Base-by-base conservation (phyloP, 2,797 vertebrate species). In the Petrocephalus sullivani region DNA sequence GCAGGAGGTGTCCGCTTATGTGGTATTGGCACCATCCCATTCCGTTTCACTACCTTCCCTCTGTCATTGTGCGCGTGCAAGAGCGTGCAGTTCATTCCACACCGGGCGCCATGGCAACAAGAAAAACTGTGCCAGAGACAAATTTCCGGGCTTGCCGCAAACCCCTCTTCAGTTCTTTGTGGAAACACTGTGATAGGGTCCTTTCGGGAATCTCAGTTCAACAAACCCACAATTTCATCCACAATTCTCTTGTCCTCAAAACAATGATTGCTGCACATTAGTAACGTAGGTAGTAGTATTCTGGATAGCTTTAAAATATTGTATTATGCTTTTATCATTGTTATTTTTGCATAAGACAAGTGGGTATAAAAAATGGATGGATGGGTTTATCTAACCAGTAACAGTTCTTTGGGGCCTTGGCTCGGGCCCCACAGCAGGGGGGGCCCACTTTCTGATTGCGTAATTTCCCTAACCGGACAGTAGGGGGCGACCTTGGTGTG, bases 91-190 rank as follows among this genome's bases (percentile, higher is more conserved):
- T 89, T 90, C 28, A 2, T 89, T 87, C 92, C 93, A 91, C 51
- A 90, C 28, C 88, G 89, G 95, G 95, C 95, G 94, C 95, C 94
- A 96, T 95, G 93, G 95, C 92, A 96, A 96, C 95, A 67, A 78
- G 56, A 60, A 90, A 93, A 90, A 91, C 93, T 93, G 92, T 91
- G 90, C 92, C 91, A 91, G 91, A 89, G 91, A 89, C 92, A 90
- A 92, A 93, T 92, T 93, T 91, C 90, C 90, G 88, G 89, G 53
- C 75, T 84, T 41, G 28, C 88, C 41, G 91, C 93, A 93, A 90
- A 23, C 7, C 83, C 41, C 23, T 61, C 21, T 56, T n/a, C 28
- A 2, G 16, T 64, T 23, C n/a, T 67, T 91, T 90, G 91, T 88
- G 90, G 88, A 90, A 91, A 41, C 33, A 58, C 19, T 8, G 84